Evolutionary conservation across 2,888 invertebrate species (phyloP), one percentile per base, ranked within the genome.

Genomic region (Nudaria mundana): DNA sequence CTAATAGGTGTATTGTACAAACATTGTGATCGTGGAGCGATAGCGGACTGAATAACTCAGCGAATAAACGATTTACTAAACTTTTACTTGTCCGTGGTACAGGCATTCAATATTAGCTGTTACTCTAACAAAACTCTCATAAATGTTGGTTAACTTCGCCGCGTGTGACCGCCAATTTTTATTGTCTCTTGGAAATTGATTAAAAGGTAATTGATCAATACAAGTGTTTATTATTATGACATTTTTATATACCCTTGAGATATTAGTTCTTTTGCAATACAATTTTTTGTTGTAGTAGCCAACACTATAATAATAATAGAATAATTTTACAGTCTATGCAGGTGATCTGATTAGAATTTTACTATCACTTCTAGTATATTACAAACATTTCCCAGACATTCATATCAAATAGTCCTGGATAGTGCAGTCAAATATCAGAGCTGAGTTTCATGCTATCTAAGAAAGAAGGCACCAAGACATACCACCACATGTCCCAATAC

Each of bases 21-120:
- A 72, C 59, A 61, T 49, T 55, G 64, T 69, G 73, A 62, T 68
- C 71, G 76, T 76, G 79, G 71, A 74, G 71, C 75, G 72, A 72
- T 65, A 66, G 63, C 65, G 54, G 65, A 63, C 77, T 81, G 79
- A 76, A 80, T 80, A 72, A 82, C 81, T 75, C 78, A 80, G 50
- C 47, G 53, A 54, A 57, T 63, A 66, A 62, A 64, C 66, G 65
- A 54, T 61, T 60, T 34, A 64, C 54, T 48, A 49, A 67, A 78
- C 77, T 77, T 78, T 81, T 81, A 76, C 78, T 75, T 67, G 67
- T 63, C 56, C 58, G 63, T 54, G 44, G 54, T 10, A n/a, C 18
- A 14, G 28, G 28, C 20, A 28, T 28, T 35, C 13, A 20, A 22
- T 22, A 35, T 24, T n/a, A n/a, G n/a, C 10, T 13, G 25, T 5